A percentile compares a stretch with the other conserved stretches of the same genome.
phyloP scores from a whole-genome alignment of 2,888 invertebrate species.

The Hylaea fasciaria region DNA sequence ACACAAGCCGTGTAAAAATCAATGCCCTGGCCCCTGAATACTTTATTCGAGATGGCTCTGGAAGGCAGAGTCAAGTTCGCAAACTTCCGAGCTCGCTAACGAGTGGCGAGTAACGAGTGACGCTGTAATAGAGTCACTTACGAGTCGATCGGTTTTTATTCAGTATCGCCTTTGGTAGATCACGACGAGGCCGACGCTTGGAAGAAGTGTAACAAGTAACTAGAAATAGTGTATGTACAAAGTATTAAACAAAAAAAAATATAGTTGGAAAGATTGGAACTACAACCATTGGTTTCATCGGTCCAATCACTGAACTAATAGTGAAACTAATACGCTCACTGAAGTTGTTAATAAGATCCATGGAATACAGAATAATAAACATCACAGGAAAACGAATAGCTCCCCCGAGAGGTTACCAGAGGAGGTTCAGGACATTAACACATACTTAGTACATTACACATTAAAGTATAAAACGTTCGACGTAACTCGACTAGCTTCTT shows the following conservation, averaged over 20 bases:
- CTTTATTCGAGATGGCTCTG: slow-evolving; percentile 18
- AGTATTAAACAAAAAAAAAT: neutral
- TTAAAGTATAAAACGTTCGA: too few species aligned
- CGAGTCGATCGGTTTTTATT: slow-evolving; percentile 13
- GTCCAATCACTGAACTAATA: too few species aligned
- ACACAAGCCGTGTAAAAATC: slow-evolving; percentile 22
- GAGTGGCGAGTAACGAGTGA: slow-evolving; percentile 18
- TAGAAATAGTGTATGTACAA: neutral
- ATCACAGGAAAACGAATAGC: too few species aligned
- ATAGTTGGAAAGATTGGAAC: too few species aligned
- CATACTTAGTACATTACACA: too few species aligned
- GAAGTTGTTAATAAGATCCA: too few species aligned
- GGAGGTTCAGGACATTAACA: too few species aligned
- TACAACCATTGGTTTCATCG: too few species aligned
- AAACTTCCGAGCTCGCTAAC: slow-evolving; percentile 25
- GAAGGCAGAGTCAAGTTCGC: slow-evolving; percentile 9
- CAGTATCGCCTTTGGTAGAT: neutral
- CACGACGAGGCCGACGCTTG: neutral
- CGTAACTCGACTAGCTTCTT: neutral
- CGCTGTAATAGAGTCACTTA: slow-evolving; percentile 13
- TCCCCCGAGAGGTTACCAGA: too few species aligned
- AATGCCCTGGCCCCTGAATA: slow-evolving; percentile 24
- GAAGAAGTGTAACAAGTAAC: too few species aligned
- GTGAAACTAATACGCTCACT: too few species aligned
- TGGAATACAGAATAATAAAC: too few species aligned